phyloP scores from a whole-genome alignment of 2,113 vertebrate species.

The Stigmatopora argus region DNA sequence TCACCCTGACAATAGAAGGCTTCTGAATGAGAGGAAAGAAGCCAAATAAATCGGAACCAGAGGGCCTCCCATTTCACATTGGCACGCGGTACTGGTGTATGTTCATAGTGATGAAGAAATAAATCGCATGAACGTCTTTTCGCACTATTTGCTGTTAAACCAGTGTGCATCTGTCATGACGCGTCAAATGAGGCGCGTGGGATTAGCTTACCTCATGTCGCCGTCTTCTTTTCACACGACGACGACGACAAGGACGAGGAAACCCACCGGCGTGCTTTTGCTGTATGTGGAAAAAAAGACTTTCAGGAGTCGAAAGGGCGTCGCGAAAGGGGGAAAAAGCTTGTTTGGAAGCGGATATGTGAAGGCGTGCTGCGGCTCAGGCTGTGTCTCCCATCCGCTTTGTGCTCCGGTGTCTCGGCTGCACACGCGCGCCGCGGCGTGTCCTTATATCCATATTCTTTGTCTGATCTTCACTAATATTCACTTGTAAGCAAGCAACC shows the following conservation, averaged over 20 bases:
- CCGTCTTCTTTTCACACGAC: constrained; percentile 41
- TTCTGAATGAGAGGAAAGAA: background rate
- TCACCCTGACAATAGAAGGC: constrained; percentile 37
- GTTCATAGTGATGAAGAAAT: background rate
- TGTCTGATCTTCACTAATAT: constrained; percentile 9
- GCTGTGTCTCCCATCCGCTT: constrained; percentile 49
- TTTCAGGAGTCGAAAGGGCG: background rate
- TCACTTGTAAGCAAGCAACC: constrained; percentile 18
- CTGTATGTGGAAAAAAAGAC: background rate
- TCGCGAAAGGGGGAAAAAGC: background rate
- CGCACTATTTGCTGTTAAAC: constrained; percentile 5
- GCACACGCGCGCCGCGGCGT: constrained; percentile 39
- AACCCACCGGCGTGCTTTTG: constrained; percentile 19
- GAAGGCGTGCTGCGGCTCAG: constrained; percentile 41
- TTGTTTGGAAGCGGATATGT: constrained; percentile 15
- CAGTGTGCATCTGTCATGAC: constrained; percentile 53
- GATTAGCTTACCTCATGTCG: constrained; percentile 74
- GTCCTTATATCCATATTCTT: constrained; percentile 71
- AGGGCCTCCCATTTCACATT: background rate
- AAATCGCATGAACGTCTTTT: background rate
- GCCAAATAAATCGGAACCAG: background rate
- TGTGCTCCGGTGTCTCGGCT: constrained; percentile 59
- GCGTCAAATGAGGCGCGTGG: constrained; percentile 53
- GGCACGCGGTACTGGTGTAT: background rate
- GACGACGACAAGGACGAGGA: constrained; percentile 38